Percentiles rank a stretch among this genome's conserved stretches.
phyloP scores from a whole-genome alignment of 2,888 invertebrate genomes.

The Camponotus fellah region DNA sequence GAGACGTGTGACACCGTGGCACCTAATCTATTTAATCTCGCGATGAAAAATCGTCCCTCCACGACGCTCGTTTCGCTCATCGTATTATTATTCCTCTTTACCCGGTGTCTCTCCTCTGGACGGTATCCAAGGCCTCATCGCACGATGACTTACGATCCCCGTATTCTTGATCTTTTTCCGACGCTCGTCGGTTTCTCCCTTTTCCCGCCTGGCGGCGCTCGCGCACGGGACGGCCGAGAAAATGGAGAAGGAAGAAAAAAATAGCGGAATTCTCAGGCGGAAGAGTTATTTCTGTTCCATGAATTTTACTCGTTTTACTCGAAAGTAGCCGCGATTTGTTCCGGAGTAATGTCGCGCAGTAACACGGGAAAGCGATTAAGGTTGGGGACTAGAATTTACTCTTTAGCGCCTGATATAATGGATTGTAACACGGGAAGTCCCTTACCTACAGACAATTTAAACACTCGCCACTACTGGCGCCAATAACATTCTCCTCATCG shows the following conservation, averaged over 20 bases:
- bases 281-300: slow-evolving; percentile 45
- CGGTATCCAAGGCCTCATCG: slow-evolving; percentile 66
- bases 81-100: slow-evolving; percentile 68
- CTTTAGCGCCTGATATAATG: slow-evolving; percentile 42
- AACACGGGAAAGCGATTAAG: slow-evolving; percentile 55
- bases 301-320: slow-evolving; percentile 29
- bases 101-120: slow-evolving; percentile 50
- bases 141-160: slow-evolving; percentile 60
- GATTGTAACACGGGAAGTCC: slow-evolving; percentile 45
- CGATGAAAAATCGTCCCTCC: slow-evolving; percentile 68
- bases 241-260: not conserved
- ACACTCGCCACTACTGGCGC: not conserved
- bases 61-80: slow-evolving; percentile 65
- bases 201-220: not conserved
- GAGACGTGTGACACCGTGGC: slow-evolving; percentile 38
- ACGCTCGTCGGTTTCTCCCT: not conserved
- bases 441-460: slow-evolving; percentile 36
- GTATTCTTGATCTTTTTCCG: slow-evolving; percentile 42
- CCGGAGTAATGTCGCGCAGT: slow-evolving; percentile 45
- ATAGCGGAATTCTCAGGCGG: slow-evolving; percentile 34
- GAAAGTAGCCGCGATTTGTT: slow-evolving; percentile 52
- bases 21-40: slow-evolving; percentile 72
- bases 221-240: not conserved
- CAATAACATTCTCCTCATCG: not conserved
- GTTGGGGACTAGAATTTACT: slow-evolving; percentile 44